Evolutionary conservation across 2,888 invertebrate genomes (phyloP).

Genomic region (Lasius platythorax): DNA sequence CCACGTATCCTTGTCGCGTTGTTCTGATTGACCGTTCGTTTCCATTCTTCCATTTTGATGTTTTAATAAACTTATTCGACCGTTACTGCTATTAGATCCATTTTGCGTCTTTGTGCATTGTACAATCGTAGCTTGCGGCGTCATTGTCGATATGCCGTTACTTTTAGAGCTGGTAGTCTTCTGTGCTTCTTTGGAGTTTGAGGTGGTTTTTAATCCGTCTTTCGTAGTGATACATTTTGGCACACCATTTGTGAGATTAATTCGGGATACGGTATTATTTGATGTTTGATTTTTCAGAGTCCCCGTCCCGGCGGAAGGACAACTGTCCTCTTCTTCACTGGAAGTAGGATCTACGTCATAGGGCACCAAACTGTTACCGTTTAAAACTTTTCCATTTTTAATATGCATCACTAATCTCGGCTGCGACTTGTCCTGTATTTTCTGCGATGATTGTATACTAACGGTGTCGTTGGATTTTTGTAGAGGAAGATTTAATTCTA

Average conservation of each 20-base stretch:
- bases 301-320: conserved; percentile 1
- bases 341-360: conserved; percentile 81
- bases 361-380: conserved; percentile 83
- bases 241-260: conserved; percentile 56
- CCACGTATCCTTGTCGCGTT: conserved; percentile 80
- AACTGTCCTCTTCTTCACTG: conserved; percentile 82
- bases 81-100: conserved; percentile 59
- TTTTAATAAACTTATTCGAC: conserved; percentile 58
- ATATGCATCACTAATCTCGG: conserved; percentile 78
- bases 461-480: conserved; percentile 77
- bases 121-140: conserved; percentile 55
- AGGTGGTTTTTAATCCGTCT: conserved; percentile 53
- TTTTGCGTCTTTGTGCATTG: conserved; percentile 66
- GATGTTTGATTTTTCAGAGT: conserved; percentile 56
- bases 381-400: conserved; percentile 80
- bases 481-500: conserved; percentile 58
- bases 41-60: conserved; percentile 80
- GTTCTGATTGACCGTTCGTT: conserved; percentile 70
- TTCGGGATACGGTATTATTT: conserved; percentile 52
- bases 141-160: conserved; percentile 58
- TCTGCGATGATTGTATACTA: conserved; percentile 81
- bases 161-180: conserved; percentile 55
- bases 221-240: conserved; percentile 57
- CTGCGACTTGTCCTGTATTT: conserved; percentile 78
- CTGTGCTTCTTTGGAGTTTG: conserved; percentile 64